phyloP scores from a whole-genome alignment of 2,113 vertebrate genomes.

The Lagopus leucura region DNA sequence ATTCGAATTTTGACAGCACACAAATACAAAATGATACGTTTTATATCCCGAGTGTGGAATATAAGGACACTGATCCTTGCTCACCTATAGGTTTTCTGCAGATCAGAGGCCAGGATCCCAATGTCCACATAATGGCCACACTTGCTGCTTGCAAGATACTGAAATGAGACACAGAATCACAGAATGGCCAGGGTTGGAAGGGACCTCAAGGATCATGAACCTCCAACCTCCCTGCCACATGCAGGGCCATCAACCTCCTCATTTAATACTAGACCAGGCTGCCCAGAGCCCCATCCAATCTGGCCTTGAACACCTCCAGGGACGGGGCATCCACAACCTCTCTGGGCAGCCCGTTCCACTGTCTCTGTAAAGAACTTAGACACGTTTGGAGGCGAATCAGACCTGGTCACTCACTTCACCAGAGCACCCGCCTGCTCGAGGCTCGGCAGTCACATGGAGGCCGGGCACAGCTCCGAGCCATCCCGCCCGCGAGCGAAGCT shows the following conservation, averaged over 20 bases:
- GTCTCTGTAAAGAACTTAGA: not conserved
- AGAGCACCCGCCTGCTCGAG: not conserved
- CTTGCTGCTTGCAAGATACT: slow-evolving; percentile 87
- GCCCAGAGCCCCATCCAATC: too few relatives aligned
- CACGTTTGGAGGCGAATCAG: not conserved
- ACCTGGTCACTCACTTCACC: not conserved
- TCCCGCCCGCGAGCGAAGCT: too few relatives aligned
- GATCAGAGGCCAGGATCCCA: slow-evolving; percentile 82
- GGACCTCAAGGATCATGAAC: too few relatives aligned
- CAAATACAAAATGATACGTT: not conserved
- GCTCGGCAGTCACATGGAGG: not conserved
- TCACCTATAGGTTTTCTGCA: slow-evolving; percentile 90
- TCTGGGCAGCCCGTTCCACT: too few relatives aligned
- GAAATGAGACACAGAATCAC: slow-evolving; percentile 49
- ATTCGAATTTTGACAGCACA: not conserved
- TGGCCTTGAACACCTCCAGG: too few relatives aligned
- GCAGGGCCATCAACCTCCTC: too few relatives aligned
- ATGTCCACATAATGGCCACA: slow-evolving; percentile 87
- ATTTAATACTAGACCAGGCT: too few relatives aligned
- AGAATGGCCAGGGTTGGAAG: too few relatives aligned
- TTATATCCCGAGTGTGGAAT: not conserved
- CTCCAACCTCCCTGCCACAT: too few relatives aligned
- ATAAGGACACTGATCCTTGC: not conserved
- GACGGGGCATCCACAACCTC: too few relatives aligned
- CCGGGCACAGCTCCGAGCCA: not conserved